These are phyloP conservation scores for Odontomachus brunneus DNA, from an alignment of 1,140 invertebrate species.

Conservation along the genomic window DNA sequence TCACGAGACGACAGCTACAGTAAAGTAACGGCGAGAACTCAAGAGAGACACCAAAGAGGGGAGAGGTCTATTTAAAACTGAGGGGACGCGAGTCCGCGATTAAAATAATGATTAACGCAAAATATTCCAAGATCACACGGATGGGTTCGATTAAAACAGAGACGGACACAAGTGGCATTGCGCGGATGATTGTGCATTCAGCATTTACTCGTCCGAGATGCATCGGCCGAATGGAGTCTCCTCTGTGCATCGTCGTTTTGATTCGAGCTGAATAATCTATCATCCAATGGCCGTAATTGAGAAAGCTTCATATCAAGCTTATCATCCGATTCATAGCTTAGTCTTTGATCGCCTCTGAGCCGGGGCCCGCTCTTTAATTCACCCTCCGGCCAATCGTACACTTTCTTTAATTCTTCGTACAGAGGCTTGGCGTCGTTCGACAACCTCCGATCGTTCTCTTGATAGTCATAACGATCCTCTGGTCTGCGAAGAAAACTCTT, in stretches of 20 bases:
- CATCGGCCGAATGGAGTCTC: neutral
- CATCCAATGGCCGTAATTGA: slow-evolving; percentile 49
- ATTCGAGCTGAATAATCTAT: slow-evolving; percentile 30
- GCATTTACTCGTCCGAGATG: slow-evolving; percentile 43
- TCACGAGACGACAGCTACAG: neutral
- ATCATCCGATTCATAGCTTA: slow-evolving; percentile 40
- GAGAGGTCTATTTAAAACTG: neutral
- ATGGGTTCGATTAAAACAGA: slow-evolving; percentile 10
- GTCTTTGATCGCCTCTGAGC: slow-evolving; percentile 68
- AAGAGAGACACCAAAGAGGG: neutral
- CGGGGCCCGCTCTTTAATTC: slow-evolving; percentile 48
- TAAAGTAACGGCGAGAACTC: neutral
- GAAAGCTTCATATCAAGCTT: slow-evolving; percentile 24
- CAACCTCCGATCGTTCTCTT: slow-evolving; percentile 9
- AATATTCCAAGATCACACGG: neutral
- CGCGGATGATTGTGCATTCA: slow-evolving; percentile 18
- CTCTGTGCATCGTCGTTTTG: slow-evolving; percentile 20
- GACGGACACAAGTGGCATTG: neutral
- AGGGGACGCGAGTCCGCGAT: neutral
- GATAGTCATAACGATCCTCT: slow-evolving; percentile 36
- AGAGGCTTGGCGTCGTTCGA: slow-evolving; percentile 34
- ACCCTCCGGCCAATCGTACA: slow-evolving; percentile 65
- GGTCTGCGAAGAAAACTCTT: slow-evolving; percentile 16
- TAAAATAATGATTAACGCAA: slow-evolving; percentile 5
- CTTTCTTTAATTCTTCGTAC: slow-evolving; percentile 65